Conservation (phyloP, 2,797 vertebrate genomes). For the Loris lydekkerianus region DNA sequence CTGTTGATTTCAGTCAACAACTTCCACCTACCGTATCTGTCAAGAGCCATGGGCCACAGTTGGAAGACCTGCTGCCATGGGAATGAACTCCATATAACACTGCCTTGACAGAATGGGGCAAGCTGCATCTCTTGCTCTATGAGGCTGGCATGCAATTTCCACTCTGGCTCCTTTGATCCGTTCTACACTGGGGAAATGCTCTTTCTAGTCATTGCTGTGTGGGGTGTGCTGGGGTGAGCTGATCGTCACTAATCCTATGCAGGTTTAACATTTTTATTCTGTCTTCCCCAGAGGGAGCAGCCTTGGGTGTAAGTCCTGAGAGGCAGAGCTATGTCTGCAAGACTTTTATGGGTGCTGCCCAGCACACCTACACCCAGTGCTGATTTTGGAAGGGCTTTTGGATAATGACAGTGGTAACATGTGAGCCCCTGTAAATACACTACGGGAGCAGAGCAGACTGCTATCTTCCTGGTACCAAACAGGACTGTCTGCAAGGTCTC, state of each 20-base stretch:
- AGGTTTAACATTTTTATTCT: background rate
- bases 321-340: background rate
- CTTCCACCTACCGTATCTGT: background rate
- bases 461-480: background rate
- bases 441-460: background rate
- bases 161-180: background rate
- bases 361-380: background rate
- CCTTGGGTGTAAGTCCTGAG: background rate
- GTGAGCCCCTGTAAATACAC: background rate
- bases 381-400: background rate
- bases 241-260: background rate
- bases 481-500: background rate
- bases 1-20: background rate
- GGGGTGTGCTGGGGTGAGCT: background rate
- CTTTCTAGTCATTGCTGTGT: background rate
- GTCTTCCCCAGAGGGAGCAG: background rate
- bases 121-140: background rate
- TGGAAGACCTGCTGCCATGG: background rate
- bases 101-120: background rate
- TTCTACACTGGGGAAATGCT: background rate
- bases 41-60: background rate
- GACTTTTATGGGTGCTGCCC: background rate
- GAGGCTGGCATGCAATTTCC: background rate
- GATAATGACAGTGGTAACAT: background rate
- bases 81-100: rapidly evolving